These are phyloP conservation scores for Eidolon helvum DNA, from an alignment of 2,113 vertebrate species.

Conservation along the genomic window DNA sequence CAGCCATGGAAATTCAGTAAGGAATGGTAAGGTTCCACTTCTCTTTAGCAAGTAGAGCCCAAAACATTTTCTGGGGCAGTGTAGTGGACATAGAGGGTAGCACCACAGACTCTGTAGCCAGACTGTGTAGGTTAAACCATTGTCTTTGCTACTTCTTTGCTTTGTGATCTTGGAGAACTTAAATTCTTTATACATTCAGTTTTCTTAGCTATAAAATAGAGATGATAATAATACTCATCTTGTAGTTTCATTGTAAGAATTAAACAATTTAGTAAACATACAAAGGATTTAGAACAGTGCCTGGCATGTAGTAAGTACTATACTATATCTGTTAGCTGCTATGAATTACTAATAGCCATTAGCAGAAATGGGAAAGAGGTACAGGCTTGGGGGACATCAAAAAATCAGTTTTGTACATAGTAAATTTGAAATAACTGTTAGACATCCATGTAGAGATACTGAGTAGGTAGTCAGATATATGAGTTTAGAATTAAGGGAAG, in stretches of 20 bases:
- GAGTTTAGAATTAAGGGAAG: background rate
- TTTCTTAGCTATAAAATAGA: conserved; percentile 9
- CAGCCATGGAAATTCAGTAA: background rate
- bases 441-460: background rate
- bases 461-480: background rate
- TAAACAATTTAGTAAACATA: background rate
- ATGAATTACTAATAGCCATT: background rate
- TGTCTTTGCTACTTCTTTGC: background rate
- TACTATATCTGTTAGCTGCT: background rate
- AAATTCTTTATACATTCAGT: background rate
- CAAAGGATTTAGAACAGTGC: background rate
- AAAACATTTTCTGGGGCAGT: background rate
- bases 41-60: background rate
- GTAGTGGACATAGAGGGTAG: rapidly evolving
- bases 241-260: background rate
- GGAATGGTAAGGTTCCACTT: background rate
- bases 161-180: background rate
- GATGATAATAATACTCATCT: background rate
- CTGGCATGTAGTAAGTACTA: background rate
- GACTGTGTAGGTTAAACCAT: background rate
- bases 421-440: background rate
- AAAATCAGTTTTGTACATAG: background rate
- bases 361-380: background rate
- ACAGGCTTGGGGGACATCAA: background rate
- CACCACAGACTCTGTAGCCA: background rate